phyloP scores from a whole-genome alignment of 2,113 vertebrate genomes.

The Mormoops blainvillei region DNA sequence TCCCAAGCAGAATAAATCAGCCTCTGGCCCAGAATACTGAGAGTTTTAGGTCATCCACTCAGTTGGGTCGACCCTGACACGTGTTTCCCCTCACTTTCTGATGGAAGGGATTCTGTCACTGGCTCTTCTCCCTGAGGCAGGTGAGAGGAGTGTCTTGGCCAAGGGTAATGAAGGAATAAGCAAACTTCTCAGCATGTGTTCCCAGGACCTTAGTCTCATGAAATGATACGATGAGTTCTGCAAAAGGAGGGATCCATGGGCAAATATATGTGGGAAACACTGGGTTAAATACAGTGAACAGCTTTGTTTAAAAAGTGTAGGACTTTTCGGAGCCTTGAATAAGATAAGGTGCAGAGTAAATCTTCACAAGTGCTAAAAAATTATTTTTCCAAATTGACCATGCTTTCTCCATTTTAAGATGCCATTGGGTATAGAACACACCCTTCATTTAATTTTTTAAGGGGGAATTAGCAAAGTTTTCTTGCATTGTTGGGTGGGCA shows the following conservation, averaged over 20 bases:
- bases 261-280: background rate
- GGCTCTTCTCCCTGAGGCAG: background rate
- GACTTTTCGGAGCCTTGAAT: background rate
- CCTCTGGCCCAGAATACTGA: background rate
- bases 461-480: no score
- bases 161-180: background rate
- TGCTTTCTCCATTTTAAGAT: background rate
- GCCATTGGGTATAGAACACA: background rate
- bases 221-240: background rate
- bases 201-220: background rate
- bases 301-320: background rate
- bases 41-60: slow-evolving; percentile 39
- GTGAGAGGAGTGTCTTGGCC: background rate
- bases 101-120: background rate
- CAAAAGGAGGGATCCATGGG: background rate
- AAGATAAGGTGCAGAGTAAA: background rate
- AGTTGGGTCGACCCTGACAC: background rate
- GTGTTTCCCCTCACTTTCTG: slow-evolving; percentile 11
- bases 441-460: background rate
- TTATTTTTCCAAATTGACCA: background rate
- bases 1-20: slow-evolving; percentile 17
- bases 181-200: background rate
- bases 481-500: background rate
- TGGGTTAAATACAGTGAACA: background rate
- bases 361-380: background rate